Conservation (phyloP, 2,888 invertebrate genomes). For the Buathra laborator region DNA sequence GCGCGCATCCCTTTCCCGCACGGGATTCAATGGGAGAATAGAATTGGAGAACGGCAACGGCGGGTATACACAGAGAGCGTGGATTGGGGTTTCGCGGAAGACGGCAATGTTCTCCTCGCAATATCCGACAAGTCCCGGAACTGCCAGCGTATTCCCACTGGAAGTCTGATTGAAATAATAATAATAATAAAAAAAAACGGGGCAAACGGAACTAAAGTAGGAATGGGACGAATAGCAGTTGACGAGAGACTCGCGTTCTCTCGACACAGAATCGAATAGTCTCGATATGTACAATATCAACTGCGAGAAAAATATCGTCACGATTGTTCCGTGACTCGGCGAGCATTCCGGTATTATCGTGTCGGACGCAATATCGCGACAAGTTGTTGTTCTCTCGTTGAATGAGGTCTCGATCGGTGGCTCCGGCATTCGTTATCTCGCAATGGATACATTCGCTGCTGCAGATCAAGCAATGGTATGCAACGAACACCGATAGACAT, state of each 20-base stretch:
- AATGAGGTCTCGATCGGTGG: not conserved
- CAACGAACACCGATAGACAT: too few relatives aligned
- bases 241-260: not conserved
- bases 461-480: not conserved
- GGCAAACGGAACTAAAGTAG: conserved; percentile 1
- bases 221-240: conserved; percentile 18
- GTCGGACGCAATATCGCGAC: conserved; percentile 8
- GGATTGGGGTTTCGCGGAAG: conserved; percentile 40
- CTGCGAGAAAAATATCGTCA: conserved; percentile 72
- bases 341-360: not conserved
- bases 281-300: conserved; percentile 69
- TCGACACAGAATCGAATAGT: conserved; percentile 40
- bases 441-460: conserved; percentile 3
- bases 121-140: conserved; percentile 59
- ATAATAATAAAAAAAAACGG: conserved; percentile 15
- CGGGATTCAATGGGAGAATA: conserved; percentile 50
- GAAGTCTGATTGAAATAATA: conserved; percentile 60
- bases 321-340: conserved; percentile 68
- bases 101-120: conserved; percentile 16
- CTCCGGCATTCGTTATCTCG: not conserved
- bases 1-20: conserved; percentile 11
- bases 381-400: conserved; percentile 11
- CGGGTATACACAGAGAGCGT: conserved; percentile 22
- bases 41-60: conserved; percentile 48
- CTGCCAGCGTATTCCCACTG: conserved; percentile 29